Conservation (phyloP, 2,113 vertebrate species). For the Pseudonaja textilis region DNA sequence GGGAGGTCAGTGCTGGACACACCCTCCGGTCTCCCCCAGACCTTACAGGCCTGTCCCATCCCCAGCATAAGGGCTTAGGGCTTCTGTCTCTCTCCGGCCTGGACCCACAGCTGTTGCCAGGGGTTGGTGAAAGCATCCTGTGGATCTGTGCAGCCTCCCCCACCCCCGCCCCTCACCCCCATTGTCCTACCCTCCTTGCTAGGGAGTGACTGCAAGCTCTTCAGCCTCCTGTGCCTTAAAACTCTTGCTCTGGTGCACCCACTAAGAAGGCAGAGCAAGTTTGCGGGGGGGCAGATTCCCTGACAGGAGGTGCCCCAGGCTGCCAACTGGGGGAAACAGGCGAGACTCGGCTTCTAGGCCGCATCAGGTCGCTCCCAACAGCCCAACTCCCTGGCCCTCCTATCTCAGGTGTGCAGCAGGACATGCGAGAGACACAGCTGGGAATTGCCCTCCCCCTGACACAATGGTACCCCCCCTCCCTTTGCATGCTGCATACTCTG, state of each 20-base stretch:
- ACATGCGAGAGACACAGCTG: background rate
- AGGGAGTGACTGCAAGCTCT: background rate
- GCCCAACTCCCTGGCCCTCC: background rate
- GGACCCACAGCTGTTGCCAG: background rate
- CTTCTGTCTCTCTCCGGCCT: background rate
- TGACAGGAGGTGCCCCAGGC: background rate
- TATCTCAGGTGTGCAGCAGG: background rate
- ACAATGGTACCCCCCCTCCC: background rate
- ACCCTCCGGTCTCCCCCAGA: background rate
- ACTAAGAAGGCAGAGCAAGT: background rate
- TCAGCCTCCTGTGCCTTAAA: background rate
- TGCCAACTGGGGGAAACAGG: background rate
- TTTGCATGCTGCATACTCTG: background rate
- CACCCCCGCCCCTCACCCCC: background rate
- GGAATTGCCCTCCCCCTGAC: no score
- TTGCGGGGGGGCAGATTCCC: background rate
- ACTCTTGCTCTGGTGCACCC: background rate
- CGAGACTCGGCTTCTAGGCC: background rate
- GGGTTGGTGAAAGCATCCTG: background rate
- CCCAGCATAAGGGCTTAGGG: background rate
- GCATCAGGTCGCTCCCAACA: background rate
- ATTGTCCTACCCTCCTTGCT: background rate
- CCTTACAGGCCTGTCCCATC: background rate
- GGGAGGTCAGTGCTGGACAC: background rate
- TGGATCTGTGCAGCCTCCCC: background rate